Base-by-base conservation (phyloP, 2,888 invertebrate genomes). In the Sinelater perroti region DNA sequence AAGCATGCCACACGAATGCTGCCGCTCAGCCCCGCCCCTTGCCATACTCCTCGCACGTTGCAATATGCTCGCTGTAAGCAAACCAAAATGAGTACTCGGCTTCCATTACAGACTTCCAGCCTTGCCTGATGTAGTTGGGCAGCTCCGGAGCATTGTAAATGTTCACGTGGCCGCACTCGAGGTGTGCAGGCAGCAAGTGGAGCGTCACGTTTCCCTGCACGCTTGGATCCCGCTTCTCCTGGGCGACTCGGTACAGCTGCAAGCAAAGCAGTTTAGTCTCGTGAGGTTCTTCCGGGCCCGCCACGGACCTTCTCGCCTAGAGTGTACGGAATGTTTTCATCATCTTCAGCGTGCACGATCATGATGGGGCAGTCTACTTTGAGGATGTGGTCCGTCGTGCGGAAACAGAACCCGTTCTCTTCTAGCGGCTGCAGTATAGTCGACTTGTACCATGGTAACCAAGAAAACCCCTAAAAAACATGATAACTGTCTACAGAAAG, bases 331-430 rank as follows among this genome's bases (percentile, higher is more conserved):
- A 76, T 70, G 8, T 72, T 62, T 5, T 56, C 49, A 56, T 76
- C 76, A 63, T 76, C 75, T 64, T 70, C 70, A 2, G 75, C 73
- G 50, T 75, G 73, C 56, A 75, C 47, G 10, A 73, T 71, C 75
- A 76, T 72, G 18, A 75, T 73, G 0, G 76, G 75, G 62, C 74
- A 73, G 44, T 74, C 69, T 1, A 76, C 70, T 5, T 60, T 53
- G 0, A 69, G 45, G 17, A 74, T 72, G 60, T 75, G 70, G 4
- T 50, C 66, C 0, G 66, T 67, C 3, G 72, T 71, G 31, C 65
- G 62, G 59, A 75, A 76, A 10, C 61, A 65, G 44, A 77, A 73
- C 3, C 73, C 75, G 60, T 75, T 74, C 13, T 67, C 51, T 46
- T 71, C 72, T 14, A 75, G 49, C 1, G 76, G 74, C 42, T 67